phyloP scores from a whole-genome alignment of 2,797 vertebrate species.

The Oryzias dopingdopingensis region DNA sequence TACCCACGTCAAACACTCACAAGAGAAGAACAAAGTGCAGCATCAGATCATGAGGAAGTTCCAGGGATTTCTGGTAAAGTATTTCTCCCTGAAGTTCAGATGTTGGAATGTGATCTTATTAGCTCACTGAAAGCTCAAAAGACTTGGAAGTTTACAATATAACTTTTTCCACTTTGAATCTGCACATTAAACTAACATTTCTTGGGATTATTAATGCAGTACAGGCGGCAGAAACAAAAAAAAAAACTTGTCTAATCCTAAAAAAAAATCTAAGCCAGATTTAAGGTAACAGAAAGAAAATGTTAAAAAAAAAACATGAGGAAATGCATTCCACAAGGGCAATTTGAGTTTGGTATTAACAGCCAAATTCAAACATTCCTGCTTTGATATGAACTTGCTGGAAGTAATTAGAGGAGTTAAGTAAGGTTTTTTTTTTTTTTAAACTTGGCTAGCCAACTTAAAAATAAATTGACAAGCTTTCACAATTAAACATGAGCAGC shows the following conservation, averaged over 20 bases:
- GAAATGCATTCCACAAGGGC: constrained; percentile 35
- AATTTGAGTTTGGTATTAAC: constrained; percentile 37
- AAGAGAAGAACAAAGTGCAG: constrained; percentile 64
- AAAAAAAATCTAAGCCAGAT: constrained; percentile 16
- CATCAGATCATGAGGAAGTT: constrained; percentile 60
- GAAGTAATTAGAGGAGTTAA: constrained; percentile 57
- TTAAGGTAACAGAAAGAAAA: constrained; percentile 36
- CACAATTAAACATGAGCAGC: background rate
- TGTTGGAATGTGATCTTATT: constrained; percentile 66
- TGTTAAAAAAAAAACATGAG: constrained; percentile 41
- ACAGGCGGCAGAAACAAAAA: constrained; percentile 34
- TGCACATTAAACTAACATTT: constrained; percentile 58
- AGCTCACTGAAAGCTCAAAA: constrained; percentile 60
- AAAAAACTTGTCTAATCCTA: background rate
- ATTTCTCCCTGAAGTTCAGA: constrained; percentile 67
- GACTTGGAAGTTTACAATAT: constrained; percentile 52
- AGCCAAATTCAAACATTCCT: constrained; percentile 54
- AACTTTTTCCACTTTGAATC: constrained; percentile 57
- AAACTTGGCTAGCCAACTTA: constrained; percentile 37
- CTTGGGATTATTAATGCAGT: constrained; percentile 28
- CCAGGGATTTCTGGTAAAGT: constrained; percentile 49
- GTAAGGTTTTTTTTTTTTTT: constrained; percentile 29
- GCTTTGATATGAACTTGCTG: constrained; percentile 55
- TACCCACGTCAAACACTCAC: constrained; percentile 59
- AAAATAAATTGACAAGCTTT: constrained; percentile 20